Evolutionary conservation across 2,113 vertebrate species (phyloP).

Genomic region (Rhinoptilus africanus): DNA sequence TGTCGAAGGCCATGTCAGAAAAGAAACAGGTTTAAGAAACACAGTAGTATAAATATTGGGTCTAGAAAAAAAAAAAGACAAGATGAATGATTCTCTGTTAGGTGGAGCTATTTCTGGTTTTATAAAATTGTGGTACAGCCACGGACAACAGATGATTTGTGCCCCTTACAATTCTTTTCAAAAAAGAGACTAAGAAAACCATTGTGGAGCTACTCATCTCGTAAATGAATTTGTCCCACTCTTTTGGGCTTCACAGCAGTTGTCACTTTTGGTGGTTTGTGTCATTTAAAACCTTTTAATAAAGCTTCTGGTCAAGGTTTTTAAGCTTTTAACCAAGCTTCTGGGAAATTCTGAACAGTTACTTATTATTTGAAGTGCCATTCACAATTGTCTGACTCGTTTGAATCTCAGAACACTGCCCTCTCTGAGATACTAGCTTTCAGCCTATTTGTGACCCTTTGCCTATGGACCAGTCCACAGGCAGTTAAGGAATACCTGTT

Average conservation of each 20-base stretch:
- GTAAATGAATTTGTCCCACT: neutral
- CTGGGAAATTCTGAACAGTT: neutral
- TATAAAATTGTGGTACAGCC: neutral
- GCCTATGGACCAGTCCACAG: accelerated
- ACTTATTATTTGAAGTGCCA: neutral
- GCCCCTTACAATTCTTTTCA: neutral
- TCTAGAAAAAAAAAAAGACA: neutral
- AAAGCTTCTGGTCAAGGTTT: neutral
- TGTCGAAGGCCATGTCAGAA: neutral
- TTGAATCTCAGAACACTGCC: neutral
- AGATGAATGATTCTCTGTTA: neutral
- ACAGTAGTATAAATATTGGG: neutral
- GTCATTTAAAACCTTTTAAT: neutral
- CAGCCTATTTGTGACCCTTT: neutral
- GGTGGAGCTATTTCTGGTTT: neutral
- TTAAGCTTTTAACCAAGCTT: neutral
- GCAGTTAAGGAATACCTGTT: neutral
- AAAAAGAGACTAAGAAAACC: neutral
- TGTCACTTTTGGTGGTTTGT: neutral
- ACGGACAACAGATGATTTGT: neutral
- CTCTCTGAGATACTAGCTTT: neutral
- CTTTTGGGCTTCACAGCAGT: neutral
- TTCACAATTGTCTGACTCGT: neutral
- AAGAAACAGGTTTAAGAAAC: neutral
- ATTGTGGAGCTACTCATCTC: neutral